These are phyloP conservation scores for Oreotrochilus melanogaster DNA, from an alignment of 2,113 vertebrate species.

Conservation along the genomic window DNA sequence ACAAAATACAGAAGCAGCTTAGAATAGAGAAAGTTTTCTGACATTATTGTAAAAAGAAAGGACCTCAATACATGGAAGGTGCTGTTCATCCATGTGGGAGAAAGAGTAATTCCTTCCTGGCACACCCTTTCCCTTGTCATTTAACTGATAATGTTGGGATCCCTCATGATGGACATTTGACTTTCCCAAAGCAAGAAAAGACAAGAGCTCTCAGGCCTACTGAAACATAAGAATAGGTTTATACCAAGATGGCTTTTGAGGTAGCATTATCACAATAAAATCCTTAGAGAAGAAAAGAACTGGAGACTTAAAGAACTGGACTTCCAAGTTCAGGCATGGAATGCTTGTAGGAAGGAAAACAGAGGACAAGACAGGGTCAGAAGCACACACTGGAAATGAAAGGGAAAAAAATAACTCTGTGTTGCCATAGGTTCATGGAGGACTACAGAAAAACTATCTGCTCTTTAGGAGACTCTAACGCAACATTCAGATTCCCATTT, in stretches of 20 bases:
- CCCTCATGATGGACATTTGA: accelerated
- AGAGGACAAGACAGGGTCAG: background rate
- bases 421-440: background rate
- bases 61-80: background rate
- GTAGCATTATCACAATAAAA: background rate
- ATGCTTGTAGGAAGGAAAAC: background rate
- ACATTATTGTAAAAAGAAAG: background rate
- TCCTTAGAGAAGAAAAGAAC: too few relatives aligned
- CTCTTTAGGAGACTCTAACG: background rate
- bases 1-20: background rate
- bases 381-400: background rate
- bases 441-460: background rate
- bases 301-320: background rate
- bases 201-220: background rate
- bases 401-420: background rate
- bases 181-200: background rate
- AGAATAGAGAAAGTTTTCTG: background rate
- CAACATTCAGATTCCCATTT: background rate
- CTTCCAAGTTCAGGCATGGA: background rate
- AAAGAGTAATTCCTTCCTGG: background rate
- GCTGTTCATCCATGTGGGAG: background rate
- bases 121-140: background rate
- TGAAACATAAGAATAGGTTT: background rate
- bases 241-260: background rate
- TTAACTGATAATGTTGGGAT: background rate